These are phyloP conservation scores for Pongo abelii DNA, from an alignment of 2,113 vertebrate genomes.

Conservation along the genomic window DNA sequence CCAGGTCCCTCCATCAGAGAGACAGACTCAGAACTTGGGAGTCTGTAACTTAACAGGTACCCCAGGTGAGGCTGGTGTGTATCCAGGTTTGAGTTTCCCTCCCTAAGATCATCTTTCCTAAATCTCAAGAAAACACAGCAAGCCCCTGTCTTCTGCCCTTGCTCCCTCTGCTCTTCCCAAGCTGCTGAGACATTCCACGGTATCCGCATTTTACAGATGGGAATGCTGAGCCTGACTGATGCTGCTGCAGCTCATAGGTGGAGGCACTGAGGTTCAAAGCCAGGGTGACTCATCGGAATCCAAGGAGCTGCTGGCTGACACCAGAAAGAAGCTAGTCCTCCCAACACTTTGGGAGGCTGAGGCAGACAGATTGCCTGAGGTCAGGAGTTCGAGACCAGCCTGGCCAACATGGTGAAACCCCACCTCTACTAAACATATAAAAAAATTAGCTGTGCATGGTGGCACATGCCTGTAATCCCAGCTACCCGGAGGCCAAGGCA, in stretches of 20 bases:
- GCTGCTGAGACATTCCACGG: fast-evolving
- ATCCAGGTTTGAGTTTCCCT: neutral
- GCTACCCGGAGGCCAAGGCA: too few relatives aligned
- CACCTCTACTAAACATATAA: too few relatives aligned
- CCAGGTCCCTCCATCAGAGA: neutral
- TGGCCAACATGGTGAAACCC: too few relatives aligned
- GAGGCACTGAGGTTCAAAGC: neutral
- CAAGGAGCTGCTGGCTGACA: neutral
- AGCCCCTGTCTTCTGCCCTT: neutral
- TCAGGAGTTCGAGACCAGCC: too few relatives aligned
- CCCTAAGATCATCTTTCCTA: neutral
- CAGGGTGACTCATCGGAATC: neutral
- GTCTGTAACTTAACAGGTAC: neutral
- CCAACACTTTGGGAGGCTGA: neutral
- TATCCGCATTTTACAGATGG: neutral
- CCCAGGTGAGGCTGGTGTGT: too few relatives aligned
- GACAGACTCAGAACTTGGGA: neutral
- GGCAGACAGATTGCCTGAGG: too few relatives aligned
- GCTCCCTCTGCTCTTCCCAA: neutral
- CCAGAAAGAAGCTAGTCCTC: neutral
- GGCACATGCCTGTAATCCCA: too few relatives aligned
- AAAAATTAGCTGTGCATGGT: too few relatives aligned
- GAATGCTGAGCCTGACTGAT: neutral
- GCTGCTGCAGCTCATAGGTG: neutral
- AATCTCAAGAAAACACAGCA: neutral